Conservation (phyloP, 2,113 vertebrate species). For the Lepisosteus oculatus region DNA sequence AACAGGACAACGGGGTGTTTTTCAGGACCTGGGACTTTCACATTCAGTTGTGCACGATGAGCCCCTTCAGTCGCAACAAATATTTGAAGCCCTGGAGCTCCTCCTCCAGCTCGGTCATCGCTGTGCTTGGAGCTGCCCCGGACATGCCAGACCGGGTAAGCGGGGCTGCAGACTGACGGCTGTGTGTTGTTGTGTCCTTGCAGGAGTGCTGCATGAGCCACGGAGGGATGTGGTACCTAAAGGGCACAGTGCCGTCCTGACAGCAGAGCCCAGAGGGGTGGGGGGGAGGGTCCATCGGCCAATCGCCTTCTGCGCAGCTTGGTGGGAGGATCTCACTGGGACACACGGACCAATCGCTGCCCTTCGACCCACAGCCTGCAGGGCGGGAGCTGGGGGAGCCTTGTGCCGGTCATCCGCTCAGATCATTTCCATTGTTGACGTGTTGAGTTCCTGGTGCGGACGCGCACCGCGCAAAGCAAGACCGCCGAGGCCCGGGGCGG, state of each 20-base stretch:
- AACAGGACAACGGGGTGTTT: no score
- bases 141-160: no score
- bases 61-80: no score
- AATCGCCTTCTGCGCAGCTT: slow-evolving; percentile 36
- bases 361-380: slow-evolving; percentile 25
- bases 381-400: slow-evolving; percentile 20
- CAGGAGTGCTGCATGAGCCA: slow-evolving; percentile 93
- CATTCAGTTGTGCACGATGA: no score
- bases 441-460: not conserved
- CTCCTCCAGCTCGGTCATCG: no score
- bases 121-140: no score
- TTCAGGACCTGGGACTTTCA: no score
- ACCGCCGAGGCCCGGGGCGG: not conserved
- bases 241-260: slow-evolving; percentile 95
- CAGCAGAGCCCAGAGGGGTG: slow-evolving; percentile 31
- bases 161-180: no score
- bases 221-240: slow-evolving; percentile 96
- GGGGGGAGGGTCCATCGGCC: slow-evolving; percentile 28
- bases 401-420: slow-evolving; percentile 28
- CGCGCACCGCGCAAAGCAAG: no score
- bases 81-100: no score
- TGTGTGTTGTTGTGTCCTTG: slow-evolving; percentile 8
- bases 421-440: slow-evolving; percentile 27
- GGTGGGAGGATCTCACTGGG: slow-evolving; percentile 36
- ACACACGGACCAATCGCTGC: slow-evolving; percentile 44